Evolutionary conservation across 1,140 invertebrate genomes (phyloP).

Genomic region (Drosophila nannoptera): DNA sequence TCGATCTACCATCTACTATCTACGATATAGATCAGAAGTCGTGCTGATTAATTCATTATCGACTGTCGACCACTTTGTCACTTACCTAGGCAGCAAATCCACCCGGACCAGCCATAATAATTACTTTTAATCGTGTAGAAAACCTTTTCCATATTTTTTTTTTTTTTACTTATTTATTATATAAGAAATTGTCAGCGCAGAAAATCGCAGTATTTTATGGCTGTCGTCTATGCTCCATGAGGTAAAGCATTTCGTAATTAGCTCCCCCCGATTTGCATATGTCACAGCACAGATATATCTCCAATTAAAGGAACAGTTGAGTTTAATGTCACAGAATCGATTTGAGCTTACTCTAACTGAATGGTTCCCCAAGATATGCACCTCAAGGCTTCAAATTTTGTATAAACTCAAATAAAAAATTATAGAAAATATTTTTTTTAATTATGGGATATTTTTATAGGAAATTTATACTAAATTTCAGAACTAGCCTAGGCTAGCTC

Average conservation of each 20-base stretch:
- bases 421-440: neutral
- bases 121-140: slow-evolving; percentile 64
- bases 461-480: slow-evolving; percentile 11
- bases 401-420: neutral
- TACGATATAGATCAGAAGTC: slow-evolving; percentile 13
- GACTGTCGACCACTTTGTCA: slow-evolving; percentile 70
- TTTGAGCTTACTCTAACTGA: slow-evolving; percentile 4
- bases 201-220: slow-evolving; percentile 56
- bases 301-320: slow-evolving; percentile 26
- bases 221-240: slow-evolving; percentile 35
- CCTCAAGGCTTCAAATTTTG: neutral
- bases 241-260: slow-evolving; percentile 58
- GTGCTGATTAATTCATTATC: slow-evolving; percentile 71
- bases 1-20: slow-evolving; percentile 29
- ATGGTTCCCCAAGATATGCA: neutral
- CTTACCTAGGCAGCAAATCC: slow-evolving; percentile 31
- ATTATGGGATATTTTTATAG: slow-evolving; percentile 2
- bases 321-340: neutral
- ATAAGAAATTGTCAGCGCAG: slow-evolving; percentile 38
- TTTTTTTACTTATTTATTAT: slow-evolving; percentile 1
- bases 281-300: slow-evolving; percentile 52
- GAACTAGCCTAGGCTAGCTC: slow-evolving; percentile 6
- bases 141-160: slow-evolving; percentile 19
- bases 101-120: neutral
- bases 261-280: slow-evolving; percentile 61